Base-by-base conservation (phyloP, 2,113 vertebrate genomes). In the Sinocyclocheilus rhinocerous region DNA sequence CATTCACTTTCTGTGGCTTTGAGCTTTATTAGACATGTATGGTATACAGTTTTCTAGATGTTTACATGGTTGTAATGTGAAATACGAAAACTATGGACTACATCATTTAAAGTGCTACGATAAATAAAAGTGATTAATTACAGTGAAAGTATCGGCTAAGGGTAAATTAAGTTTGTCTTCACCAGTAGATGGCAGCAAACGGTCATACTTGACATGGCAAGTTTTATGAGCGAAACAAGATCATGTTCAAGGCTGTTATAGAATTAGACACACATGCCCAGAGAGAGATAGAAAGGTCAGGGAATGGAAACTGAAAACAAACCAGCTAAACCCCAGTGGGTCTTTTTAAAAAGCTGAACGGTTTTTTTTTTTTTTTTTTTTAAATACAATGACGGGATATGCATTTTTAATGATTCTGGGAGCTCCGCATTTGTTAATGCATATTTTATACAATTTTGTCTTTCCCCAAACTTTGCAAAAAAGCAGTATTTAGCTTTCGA, bases 121-220 rank as follows among this genome's bases (percentile, higher is more conserved):
- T 36, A 36, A 20, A 22, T 72, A 70, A 39, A 72, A 72, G 18
- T 42, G 0, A 70, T 70, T 9, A 22, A 76, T 26, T 52, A 42
- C n/a, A 52, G 18, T 76, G 18, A 22, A 72, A 22, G 61, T 63
- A 3, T 22, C 9, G 15, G 65, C 9, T n/a, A 0, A 73, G 36
- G 22, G 36, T 42, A 42, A 73, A 42, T 42, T 0, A 52, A 76
- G 22, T 24, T 18, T 61, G 77, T 42, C 77, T 83, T 5, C 4
- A 76, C 83, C 83, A 77, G 12, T 72, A 88, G 87, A 61, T 70
- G 87, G 78, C 26, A 82, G 72, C 45, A 85, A 70, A 57, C 16
- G 24, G 20, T 69, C 8, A 65, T 4, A 18, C 61, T 57, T 6
- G n/a, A 72, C 33, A 12, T 76, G 26, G 6, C 22, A 59, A 26